Conservation (phyloP, 2,113 vertebrate species). For the Amia ocellicauda region DNA sequence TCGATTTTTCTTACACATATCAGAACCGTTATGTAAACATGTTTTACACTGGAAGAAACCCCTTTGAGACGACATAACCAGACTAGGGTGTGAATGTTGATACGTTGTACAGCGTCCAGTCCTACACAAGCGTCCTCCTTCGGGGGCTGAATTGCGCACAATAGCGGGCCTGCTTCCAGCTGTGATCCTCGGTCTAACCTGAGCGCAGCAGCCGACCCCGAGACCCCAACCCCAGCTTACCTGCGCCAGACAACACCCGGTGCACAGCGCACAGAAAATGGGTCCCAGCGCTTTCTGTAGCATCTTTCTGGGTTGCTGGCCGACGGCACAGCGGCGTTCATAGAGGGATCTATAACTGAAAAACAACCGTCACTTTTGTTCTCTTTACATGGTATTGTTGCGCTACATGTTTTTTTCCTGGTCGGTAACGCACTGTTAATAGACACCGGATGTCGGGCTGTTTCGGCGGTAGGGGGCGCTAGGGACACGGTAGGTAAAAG, state of each 20-base stretch:
- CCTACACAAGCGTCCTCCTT: slow-evolving; percentile 50
- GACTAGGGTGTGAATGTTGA: no score
- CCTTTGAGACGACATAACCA: no score
- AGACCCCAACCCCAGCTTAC: slow-evolving; percentile 51
- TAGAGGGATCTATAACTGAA: slow-evolving; percentile 39
- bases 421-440: slow-evolving; percentile 6
- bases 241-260: slow-evolving; percentile 66
- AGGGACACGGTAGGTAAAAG: slow-evolving; percentile 11
- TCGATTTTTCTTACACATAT: no score
- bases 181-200: slow-evolving; percentile 53
- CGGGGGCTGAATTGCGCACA: slow-evolving; percentile 52
- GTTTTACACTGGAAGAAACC: no score
- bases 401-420: slow-evolving; percentile 26
- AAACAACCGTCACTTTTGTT: slow-evolving; percentile 19
- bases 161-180: slow-evolving; percentile 51
- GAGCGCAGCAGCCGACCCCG: background rate
- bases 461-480: background rate
- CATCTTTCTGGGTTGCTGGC: slow-evolving; percentile 63
- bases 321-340: slow-evolving; percentile 47
- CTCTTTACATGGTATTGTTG: slow-evolving; percentile 49
- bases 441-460: background rate
- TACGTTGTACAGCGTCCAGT: no score
- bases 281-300: slow-evolving; percentile 66
- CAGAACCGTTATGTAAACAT: no score
- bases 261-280: slow-evolving; percentile 65